Conservation (phyloP, 64 coral and sea anemone genomes). For the Dendrophyllia cribrosa region DNA sequence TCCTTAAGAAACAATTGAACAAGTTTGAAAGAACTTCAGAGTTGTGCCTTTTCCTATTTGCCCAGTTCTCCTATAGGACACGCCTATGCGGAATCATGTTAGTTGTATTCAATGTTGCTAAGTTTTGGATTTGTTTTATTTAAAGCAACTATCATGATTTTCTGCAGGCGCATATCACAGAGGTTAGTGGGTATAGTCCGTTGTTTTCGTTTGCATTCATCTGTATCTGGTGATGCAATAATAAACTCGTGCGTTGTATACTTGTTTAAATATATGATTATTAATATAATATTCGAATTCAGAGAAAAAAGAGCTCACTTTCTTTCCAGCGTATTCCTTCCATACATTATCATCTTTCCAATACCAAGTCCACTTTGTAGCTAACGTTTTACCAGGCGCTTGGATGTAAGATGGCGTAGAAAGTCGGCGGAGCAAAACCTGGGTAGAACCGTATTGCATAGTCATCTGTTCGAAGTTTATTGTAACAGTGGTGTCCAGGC, state of each 20-base stretch:
- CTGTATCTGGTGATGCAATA: too few species aligned
- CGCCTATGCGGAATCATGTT: not conserved
- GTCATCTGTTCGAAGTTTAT: not conserved
- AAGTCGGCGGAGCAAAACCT: not conserved
- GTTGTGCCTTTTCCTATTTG: not conserved
- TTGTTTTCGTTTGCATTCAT: too few species aligned
- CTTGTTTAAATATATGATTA: too few species aligned
- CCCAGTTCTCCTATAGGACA: not conserved
- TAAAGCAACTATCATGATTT: not conserved
- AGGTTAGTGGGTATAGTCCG: not conserved
- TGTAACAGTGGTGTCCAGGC: not conserved
- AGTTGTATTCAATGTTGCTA: constrained; percentile 23
- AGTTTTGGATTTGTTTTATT: constrained; percentile 14
- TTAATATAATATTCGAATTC: too few species aligned
- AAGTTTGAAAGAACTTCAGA: too few species aligned
- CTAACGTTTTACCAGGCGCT: not conserved
- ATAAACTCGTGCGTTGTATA: too few species aligned
- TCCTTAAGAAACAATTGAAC: too few species aligned
- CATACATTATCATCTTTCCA: constrained; percentile 22
- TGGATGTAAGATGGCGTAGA: not conserved
- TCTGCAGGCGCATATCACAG: not conserved
- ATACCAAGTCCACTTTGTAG: constrained; percentile 3
- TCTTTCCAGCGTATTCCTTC: constrained; percentile 4
- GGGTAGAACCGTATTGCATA: not conserved
- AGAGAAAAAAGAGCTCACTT: too few species aligned